Evolutionary conservation across 2,888 invertebrate genomes (phyloP), one percentile per base, ranked within the genome.

Genomic region (Tetragonula carbonaria): DNA sequence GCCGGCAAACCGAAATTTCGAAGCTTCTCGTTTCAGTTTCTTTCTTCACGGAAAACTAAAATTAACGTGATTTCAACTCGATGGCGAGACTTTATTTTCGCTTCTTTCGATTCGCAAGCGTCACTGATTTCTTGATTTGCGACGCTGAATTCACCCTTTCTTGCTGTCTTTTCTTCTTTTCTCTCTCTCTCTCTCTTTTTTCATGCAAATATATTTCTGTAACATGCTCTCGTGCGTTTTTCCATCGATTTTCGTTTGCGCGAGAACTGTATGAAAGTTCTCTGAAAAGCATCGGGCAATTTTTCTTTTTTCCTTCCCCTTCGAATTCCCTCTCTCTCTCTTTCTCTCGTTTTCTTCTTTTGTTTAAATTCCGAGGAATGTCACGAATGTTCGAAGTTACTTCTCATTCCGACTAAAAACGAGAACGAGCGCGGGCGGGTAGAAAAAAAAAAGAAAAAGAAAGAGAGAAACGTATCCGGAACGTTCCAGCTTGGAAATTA

Each of bases 161-260:
- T 55, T 71, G 50, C 11, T 50, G 16, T 62, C 18, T 62, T 16
- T 13, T 21, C 1, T 57, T 16, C 50, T 1, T 21, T 2, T 63
- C 55, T 23, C 53, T 68, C 16, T 23, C 16, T 45, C 45, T 45
- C 45, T 45, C 45, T 45, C 8, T 16, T 4, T 21, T 0, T 57
- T 33, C 45, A 4, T 0, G 53, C 45, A 71, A 63, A 63, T 59
- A 63, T 66, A 74, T 51, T 57, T 67, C 74, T n/a, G 13, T 13
- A 28, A n/a, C 65, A 33, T 18, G 33, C 5, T 50, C 62, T 0
- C 33, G 16, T 11, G 45, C 45, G 18, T 62, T 16, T 14, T 53
- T 45, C 50, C 28, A 38, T 62, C n/a, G 62, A 79, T 68, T 75
- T 45, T 62, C n/a, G 57, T 74, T 53, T 79, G 13, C 16, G 18